Conservation (phyloP, 1,140 invertebrate species). For the Brachionus plicatilis region DNA sequence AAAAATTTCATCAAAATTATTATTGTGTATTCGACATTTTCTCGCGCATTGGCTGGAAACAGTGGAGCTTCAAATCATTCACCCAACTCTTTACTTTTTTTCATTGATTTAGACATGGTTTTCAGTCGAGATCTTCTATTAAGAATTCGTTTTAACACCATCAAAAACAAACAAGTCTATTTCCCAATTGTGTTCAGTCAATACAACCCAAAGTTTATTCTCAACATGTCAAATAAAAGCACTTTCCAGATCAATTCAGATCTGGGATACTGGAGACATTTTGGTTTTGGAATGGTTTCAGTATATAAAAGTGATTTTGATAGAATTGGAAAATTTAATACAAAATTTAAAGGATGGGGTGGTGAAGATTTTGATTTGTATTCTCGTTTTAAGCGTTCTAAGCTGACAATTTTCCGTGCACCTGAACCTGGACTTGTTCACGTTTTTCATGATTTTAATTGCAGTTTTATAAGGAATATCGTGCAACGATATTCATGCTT, state of each 20-base stretch:
- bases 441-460: conserved; percentile 76
- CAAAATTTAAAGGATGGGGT: conserved; percentile 72
- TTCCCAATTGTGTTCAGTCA: conserved; percentile 78
- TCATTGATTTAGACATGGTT: conserved; percentile 64
- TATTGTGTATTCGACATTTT: background rate
- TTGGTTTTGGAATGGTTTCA: conserved; percentile 77
- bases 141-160: conserved; percentile 45
- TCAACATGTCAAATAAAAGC: conserved; percentile 63
- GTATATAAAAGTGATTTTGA: conserved; percentile 74
- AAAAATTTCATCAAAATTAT: background rate
- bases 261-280: conserved; percentile 76
- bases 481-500: background rate
- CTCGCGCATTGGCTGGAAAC: conserved; percentile 48
- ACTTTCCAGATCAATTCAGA: conserved; percentile 72
- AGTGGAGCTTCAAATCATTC: conserved; percentile 57
- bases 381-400: conserved; percentile 65
- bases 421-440: conserved; percentile 77
- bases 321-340: conserved; percentile 68
- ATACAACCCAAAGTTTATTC: conserved; percentile 65
- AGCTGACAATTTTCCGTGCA: conserved; percentile 68
- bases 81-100: conserved; percentile 59
- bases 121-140: conserved; percentile 50
- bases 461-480: conserved; percentile 49
- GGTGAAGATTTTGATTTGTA: conserved; percentile 75
- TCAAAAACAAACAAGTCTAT: conserved; percentile 67